Percentiles rank a stretch among this genome's conserved stretches.
These are phyloP conservation scores for Megathymus violae DNA, from an alignment of 1,140 invertebrate genomes.

Conservation along the genomic window DNA sequence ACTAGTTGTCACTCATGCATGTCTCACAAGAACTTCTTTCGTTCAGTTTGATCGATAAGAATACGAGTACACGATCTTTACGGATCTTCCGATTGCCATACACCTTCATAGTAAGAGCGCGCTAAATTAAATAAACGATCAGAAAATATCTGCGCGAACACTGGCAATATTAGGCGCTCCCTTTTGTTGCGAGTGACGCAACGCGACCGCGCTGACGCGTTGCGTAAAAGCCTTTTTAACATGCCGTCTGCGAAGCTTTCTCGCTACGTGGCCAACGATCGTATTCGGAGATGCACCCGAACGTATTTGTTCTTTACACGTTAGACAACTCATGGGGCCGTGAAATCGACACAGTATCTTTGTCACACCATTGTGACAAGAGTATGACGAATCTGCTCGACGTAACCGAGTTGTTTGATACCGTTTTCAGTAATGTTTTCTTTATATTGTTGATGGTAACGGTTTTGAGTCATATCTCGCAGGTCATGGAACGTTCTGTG, in stretches of 20 bases:
- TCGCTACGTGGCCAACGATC: conserved; percentile 65
- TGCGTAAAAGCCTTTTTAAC: conserved; percentile 73
- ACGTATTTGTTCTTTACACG: conserved; percentile 51
- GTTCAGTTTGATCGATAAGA: no score
- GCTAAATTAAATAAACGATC: background rate
- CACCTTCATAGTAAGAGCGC: no score
- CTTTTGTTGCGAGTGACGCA: conserved; percentile 50
- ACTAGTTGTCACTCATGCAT: no score
- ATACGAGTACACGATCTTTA: no score
- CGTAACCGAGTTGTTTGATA: conserved; percentile 60
- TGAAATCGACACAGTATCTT: conserved; percentile 68
- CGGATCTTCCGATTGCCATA: no score
- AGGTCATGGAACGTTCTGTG: conserved; percentile 4
- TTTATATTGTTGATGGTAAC: conserved; percentile 16
- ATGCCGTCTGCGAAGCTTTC: conserved; percentile 69
- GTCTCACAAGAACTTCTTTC: no score
- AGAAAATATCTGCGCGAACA: conserved; percentile 4
- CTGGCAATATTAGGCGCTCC: conserved; percentile 27
- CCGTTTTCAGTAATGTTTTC: conserved; percentile 44
- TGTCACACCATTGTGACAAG: conserved; percentile 50
- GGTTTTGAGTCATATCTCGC: conserved; percentile 6
- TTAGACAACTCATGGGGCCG: conserved; percentile 53
- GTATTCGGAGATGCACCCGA: conserved; percentile 64
- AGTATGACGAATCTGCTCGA: conserved; percentile 63
- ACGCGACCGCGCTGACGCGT: conserved; percentile 46